phyloP scores from a whole-genome alignment of 2,113 vertebrate genomes.

The Cygnus atratus region DNA sequence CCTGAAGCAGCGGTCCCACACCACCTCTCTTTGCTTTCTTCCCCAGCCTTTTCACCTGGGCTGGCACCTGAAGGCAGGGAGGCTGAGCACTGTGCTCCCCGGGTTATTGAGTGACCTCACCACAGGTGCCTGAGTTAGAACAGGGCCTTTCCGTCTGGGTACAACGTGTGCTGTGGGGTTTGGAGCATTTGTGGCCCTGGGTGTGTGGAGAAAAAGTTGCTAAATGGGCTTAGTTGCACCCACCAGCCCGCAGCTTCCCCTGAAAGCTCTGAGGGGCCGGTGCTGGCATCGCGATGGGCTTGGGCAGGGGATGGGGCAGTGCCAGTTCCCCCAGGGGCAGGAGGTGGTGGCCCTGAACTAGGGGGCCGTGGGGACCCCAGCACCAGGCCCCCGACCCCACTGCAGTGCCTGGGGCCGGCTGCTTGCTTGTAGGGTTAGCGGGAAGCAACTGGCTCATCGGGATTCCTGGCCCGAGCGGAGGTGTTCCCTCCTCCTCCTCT shows the following conservation, averaged over 20 bases:
- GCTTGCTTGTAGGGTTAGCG: background rate
- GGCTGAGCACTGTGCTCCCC: background rate
- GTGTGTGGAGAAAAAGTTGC: too few species aligned
- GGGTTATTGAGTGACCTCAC: background rate
- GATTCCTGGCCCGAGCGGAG: slow-evolving; percentile 56
- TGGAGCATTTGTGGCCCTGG: too few species aligned
- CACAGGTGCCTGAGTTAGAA: background rate
- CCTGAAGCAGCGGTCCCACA: background rate
- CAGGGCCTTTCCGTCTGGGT: background rate
- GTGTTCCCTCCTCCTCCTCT: slow-evolving; percentile 64
- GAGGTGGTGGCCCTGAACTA: too few species aligned
- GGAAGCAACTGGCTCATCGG: slow-evolving; percentile 39
- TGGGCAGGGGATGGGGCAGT: too few species aligned
- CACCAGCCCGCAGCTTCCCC: background rate
- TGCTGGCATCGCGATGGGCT: too few species aligned
- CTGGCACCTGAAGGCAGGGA: background rate
- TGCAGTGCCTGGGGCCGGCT: background rate
- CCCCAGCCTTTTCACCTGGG: background rate
- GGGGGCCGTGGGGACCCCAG: too few species aligned
- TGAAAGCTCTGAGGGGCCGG: background rate
- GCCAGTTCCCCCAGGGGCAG: too few species aligned
- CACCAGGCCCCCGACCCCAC: too few species aligned
- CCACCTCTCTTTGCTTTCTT: background rate
- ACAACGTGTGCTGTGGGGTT: background rate
- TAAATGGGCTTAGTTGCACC: background rate